Conservation (phyloP, 2,113 vertebrate genomes). For the Corvus moneduloides region DNA sequence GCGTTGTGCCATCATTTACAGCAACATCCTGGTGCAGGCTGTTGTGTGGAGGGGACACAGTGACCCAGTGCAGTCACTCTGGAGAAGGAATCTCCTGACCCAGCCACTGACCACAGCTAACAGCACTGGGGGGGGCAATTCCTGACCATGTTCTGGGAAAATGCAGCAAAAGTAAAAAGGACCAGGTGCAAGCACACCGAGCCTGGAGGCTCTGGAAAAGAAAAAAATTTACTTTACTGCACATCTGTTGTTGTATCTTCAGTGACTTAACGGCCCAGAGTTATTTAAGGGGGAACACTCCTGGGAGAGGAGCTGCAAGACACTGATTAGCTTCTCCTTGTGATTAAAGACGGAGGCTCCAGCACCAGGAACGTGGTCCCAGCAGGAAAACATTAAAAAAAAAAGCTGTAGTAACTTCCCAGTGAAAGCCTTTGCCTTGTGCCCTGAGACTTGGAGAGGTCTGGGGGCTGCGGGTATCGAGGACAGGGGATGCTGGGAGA, state of each 20-base stretch:
- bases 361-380: background rate
- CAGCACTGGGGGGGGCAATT: background rate
- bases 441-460: background rate
- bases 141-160: background rate
- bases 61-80: background rate
- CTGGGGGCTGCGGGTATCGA: background rate
- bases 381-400: background rate
- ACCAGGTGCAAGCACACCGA: background rate
- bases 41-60: background rate
- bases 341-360: constrained; percentile 11
- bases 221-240: background rate
- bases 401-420: too few relatives aligned
- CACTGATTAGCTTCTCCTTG: constrained; percentile 36
- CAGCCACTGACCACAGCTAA: background rate
- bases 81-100: background rate
- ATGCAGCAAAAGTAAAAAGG: background rate
- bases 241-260: constrained; percentile 33
- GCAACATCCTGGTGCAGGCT: background rate
- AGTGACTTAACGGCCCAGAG: background rate
- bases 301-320: constrained; percentile 2
- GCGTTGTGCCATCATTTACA: background rate
- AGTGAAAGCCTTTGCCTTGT: background rate
- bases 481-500: fast-evolving
- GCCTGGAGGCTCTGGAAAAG: background rate
- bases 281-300: constrained; percentile 44